Evolutionary conservation across 1,140 invertebrate genomes (phyloP), one percentile per base, ranked within the genome.

Genomic region (Pseudomyrmex dendroicus): DNA sequence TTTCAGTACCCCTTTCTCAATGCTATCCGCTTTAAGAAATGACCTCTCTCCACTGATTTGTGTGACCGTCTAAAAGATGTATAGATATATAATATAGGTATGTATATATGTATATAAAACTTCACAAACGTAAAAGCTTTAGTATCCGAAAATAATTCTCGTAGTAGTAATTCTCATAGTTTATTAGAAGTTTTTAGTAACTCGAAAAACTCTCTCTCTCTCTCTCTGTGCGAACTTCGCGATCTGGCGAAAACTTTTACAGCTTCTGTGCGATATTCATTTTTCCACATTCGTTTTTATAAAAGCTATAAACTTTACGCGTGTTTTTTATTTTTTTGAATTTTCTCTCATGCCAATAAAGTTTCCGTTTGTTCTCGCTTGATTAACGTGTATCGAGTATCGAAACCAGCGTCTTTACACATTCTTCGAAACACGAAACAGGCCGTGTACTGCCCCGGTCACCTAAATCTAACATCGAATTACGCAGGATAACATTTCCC

Each of bases 381-480:
- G 63, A 12, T 67, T 25, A 66, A 77, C 54, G n/a, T 67, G 35
- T 35, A 35, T 35, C 17, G 25, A 46, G 74, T 67, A 72, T 72
- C 76, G 76, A 70, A 61, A 80, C 54, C 76, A 67, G 54, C 76
- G 76, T 70, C 76, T 70, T 20, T 59, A 70, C 76, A 57, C 64
- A 59, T 50, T 70, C 64, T 68, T 84, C 84, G 73, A 89, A 91
- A 35, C 35, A 35, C 35, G 35, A n/a, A n/a, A 5, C 35, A 35
- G 83, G 84, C 86, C 87, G 90, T 89, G 86, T 87, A 89, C 86
- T 89, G 70, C 83, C 88, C 87, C 88, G 85, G 80, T 86, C 89
- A 84, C 83, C 88, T 90, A 89, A 87, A 86, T 74, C 91, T 92
- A 92, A 92, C 91, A 92, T 50, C 87, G 86, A 92, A 86, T 85